Percentiles rank a stretch among this genome's conserved stretches.
These are phyloP conservation scores for Brachyhypopomus gauderio DNA, from an alignment of 2,113 vertebrate species.

Conservation along the genomic window DNA sequence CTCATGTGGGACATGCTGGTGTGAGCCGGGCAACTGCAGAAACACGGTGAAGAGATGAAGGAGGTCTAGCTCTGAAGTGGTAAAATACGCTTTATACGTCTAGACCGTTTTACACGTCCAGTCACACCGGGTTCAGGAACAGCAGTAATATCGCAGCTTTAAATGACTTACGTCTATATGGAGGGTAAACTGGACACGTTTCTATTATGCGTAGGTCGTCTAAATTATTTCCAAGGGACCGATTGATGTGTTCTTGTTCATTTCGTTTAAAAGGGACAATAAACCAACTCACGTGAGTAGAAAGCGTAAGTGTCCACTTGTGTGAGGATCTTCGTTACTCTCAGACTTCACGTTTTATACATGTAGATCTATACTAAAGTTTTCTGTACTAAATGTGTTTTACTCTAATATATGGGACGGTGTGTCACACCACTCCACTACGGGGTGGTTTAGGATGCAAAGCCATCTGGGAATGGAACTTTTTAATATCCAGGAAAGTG, in stretches of 20 bases:
- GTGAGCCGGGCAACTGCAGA: conserved; percentile 74
- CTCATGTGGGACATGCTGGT: conserved; percentile 11
- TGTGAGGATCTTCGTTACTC: no score
- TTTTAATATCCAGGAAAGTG: conserved; percentile 3
- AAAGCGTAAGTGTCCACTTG: no score
- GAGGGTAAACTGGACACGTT: not conserved
- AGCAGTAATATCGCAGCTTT: not conserved
- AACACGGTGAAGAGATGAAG: conserved; percentile 83
- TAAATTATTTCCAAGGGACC: no score
- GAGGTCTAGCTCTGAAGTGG: conserved; percentile 52
- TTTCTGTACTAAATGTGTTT: no score
- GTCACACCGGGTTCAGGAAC: not conserved
- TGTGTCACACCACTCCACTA: not conserved
- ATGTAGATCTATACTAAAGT: no score
- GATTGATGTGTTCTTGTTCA: no score
- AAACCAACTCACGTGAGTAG: no score
- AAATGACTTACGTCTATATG: no score
- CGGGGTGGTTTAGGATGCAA: conserved; percentile 18
- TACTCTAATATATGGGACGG: conserved; percentile 50
- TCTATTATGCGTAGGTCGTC: not conserved
- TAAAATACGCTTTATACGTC: conserved; percentile 42
- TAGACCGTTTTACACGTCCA: conserved; percentile 44
- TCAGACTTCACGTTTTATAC: no score
- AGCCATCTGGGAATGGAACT: conserved; percentile 25
- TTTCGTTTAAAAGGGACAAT: no score